phyloP scores from a whole-genome alignment of 2,888 invertebrate species.

The Theretra japonica region DNA sequence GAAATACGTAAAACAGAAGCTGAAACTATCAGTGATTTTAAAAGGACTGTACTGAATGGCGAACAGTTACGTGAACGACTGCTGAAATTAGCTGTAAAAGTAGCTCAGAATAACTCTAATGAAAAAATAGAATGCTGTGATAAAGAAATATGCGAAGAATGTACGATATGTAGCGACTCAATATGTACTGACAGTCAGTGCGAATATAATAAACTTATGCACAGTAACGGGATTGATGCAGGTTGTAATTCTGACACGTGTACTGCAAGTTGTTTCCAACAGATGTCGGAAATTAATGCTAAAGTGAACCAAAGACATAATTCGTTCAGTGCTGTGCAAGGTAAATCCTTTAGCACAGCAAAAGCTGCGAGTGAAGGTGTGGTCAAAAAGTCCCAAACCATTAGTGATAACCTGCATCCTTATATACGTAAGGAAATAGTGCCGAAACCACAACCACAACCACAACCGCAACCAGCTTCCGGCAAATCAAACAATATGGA shows the following conservation, averaged over 20 bases:
- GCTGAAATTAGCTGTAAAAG: constrained; percentile 85
- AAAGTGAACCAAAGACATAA: constrained; percentile 78
- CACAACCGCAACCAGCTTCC: constrained; percentile 48
- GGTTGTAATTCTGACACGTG: constrained; percentile 78
- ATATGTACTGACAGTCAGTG: constrained; percentile 82
- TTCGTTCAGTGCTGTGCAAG: constrained; percentile 78
- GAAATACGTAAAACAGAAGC: constrained; percentile 59
- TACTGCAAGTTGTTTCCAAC: constrained; percentile 73
- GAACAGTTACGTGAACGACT: constrained; percentile 88
- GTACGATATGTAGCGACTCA: constrained; percentile 80
- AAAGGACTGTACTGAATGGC: constrained; percentile 84
- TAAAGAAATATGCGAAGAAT: constrained; percentile 81
- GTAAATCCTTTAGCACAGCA: constrained; percentile 65
- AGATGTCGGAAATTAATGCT: constrained; percentile 63
- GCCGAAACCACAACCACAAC: constrained; percentile 54
- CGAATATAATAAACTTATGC: constrained; percentile 79
- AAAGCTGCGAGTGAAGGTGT: constrained; percentile 65
- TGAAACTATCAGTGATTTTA: constrained; percentile 75
- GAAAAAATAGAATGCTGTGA: constrained; percentile 83
- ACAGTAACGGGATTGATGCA: constrained; percentile 73
- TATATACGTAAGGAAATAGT: constrained; percentile 81
- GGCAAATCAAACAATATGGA: constrained; percentile 60
- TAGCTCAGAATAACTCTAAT: constrained; percentile 71
- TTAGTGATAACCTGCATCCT: constrained; percentile 79
- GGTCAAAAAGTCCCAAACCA: constrained; percentile 79